These are phyloP conservation scores for Cabera pusaria DNA, from an alignment of 2,888 invertebrate genomes.

Conservation along the genomic window DNA sequence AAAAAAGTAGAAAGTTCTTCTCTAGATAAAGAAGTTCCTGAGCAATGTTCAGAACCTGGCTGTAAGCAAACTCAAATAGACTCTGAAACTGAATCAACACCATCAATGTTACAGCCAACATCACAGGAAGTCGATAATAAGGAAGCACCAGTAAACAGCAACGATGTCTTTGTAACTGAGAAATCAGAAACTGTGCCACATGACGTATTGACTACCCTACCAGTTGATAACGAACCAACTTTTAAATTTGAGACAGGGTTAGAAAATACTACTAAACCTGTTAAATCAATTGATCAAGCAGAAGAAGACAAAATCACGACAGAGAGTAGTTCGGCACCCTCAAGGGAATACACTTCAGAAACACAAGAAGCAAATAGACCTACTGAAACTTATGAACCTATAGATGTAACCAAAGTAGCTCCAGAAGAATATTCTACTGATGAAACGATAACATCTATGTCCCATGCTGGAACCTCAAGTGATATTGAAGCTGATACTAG, in stretches of 20 bases:
- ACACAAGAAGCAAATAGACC: too few relatives aligned
- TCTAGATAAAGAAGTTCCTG: conserved; percentile 34
- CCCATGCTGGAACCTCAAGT: too few relatives aligned
- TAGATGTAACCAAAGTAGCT: too few relatives aligned
- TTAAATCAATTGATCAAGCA: too few relatives aligned
- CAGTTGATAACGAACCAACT: conserved; percentile 1
- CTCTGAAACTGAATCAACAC: conserved; percentile 11
- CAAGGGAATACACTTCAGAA: too few relatives aligned
- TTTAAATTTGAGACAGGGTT: conserved; percentile 4
- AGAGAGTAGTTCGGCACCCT: conserved; percentile 5
- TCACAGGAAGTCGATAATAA: conserved; percentile 4
- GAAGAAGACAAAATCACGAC: too few relatives aligned
- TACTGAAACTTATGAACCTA: too few relatives aligned
- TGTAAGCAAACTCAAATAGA: conserved; percentile 33
- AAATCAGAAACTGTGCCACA: conserved; percentile 2
- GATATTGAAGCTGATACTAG: too few relatives aligned
- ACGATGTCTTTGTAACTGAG: conserved; percentile 11
- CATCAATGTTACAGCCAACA: conserved; percentile 3
- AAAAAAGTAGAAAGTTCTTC: conserved; percentile 46
- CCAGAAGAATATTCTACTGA: too few relatives aligned
- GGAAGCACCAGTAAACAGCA: conserved; percentile 9
- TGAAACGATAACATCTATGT: too few relatives aligned
- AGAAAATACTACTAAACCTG: conserved; percentile 6
- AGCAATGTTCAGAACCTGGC: conserved; percentile 43
- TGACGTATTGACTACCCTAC: not conserved